phyloP scores from a whole-genome alignment of 2,113 vertebrate genomes.

The Pyrgilauda ruficollis region DNA sequence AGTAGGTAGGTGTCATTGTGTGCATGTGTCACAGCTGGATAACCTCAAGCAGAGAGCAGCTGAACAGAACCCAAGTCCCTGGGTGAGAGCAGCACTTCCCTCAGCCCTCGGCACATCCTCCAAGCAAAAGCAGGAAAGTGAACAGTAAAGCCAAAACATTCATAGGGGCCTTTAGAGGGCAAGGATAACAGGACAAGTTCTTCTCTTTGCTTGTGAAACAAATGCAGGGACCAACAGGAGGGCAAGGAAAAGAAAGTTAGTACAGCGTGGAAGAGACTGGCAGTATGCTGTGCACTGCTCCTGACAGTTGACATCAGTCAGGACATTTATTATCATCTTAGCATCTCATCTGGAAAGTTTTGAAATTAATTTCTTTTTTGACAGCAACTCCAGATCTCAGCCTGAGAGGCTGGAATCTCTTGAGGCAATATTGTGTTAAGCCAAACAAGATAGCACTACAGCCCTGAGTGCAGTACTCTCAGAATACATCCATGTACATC shows the following conservation, averaged over 20 bases:
- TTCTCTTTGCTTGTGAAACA: background rate
- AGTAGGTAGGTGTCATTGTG: background rate
- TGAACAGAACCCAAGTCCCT: background rate
- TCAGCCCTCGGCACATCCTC: background rate
- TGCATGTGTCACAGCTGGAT: background rate
- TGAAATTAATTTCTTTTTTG: background rate
- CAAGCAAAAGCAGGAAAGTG: background rate
- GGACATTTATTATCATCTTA: background rate
- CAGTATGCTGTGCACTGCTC: background rate
- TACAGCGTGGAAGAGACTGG: background rate
- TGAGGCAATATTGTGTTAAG: background rate
- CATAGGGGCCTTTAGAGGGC: background rate
- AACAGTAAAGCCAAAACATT: background rate
- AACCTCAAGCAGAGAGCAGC: background rate
- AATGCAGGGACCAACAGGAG: background rate
- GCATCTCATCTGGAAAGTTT: constrained; percentile 33
- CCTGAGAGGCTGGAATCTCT: constrained; percentile 1
- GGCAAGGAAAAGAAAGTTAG: background rate
- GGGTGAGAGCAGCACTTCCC: background rate
- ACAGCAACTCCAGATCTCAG: constrained; percentile 8
- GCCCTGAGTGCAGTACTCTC: background rate
- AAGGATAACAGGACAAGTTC: background rate
- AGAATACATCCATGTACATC: background rate
- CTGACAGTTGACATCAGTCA: background rate
- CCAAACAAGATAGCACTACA: background rate